Conservation (phyloP, 2,888 invertebrate species). For the Mythimna impura region DNA sequence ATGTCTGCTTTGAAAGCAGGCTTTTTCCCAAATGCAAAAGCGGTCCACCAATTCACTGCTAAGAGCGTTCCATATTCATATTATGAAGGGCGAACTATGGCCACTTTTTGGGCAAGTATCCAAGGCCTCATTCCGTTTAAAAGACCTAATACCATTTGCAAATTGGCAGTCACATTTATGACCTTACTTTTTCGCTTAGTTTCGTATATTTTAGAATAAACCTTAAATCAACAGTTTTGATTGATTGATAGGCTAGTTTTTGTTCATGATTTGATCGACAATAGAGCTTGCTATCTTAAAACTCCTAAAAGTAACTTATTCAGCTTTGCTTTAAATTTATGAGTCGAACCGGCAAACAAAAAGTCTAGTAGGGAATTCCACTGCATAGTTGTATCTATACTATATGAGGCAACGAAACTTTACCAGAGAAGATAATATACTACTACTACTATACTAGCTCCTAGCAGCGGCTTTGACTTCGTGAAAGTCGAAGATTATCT, state of each 20-base stretch:
- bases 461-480: too few relatives aligned
- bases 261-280: neutral
- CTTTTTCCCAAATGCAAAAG: neutral
- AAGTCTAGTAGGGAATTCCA: neutral
- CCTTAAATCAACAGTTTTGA: neutral
- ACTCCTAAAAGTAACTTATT: neutral
- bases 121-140: slow-evolving; percentile 18
- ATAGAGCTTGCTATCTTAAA: neutral
- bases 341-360: neutral
- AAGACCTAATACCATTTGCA: slow-evolving; percentile 16
- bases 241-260: too few relatives aligned
- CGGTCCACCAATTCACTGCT: slow-evolving; percentile 1
- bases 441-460: too few relatives aligned
- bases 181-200: slow-evolving; percentile 7
- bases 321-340: neutral
- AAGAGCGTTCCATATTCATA: slow-evolving; percentile 35
- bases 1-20: neutral
- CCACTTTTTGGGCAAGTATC: slow-evolving; percentile 26
- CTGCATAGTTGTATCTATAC: neutral
- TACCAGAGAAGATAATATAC: neutral
- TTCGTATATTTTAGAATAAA: neutral
- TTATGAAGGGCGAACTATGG: slow-evolving; percentile 3
- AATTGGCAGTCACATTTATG: slow-evolving; percentile 14
- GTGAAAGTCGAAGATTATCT: too few relatives aligned
- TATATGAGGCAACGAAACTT: neutral